Conservation (phyloP, 2,797 vertebrate genomes). For the Enteromius fasciolatus region DNA sequence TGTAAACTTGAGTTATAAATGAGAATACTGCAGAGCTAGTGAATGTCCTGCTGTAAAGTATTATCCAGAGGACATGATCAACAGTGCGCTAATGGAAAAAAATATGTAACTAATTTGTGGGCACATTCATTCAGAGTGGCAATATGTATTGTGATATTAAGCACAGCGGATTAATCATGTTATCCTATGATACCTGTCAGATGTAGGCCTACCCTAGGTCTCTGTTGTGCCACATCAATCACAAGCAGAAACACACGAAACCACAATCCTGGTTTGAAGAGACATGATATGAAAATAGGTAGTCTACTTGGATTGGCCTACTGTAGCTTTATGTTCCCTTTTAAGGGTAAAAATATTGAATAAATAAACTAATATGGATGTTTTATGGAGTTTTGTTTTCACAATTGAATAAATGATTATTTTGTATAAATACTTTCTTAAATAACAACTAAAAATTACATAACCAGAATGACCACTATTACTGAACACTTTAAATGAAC, state of each 20-base stretch:
- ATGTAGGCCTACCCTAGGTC: not conserved
- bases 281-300: not conserved
- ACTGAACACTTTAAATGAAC: not conserved
- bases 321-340: not conserved
- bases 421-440: not conserved
- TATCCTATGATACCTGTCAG: not conserved
- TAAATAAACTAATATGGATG: not conserved
- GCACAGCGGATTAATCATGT: not conserved
- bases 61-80: not conserved
- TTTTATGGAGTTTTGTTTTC: not conserved
- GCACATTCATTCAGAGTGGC: not conserved
- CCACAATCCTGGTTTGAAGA: constrained; percentile 4
- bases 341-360: not conserved
- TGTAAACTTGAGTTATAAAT: constrained; percentile 74
- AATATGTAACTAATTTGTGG: not conserved
- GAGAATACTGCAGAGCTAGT: constrained; percentile 57
- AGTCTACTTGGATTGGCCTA: not conserved
- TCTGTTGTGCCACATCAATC: not conserved
- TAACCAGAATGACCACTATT: not conserved
- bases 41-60: not conserved
- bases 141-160: not conserved
- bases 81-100: not conserved
- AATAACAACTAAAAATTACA: not conserved
- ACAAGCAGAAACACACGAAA: not conserved
- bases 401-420: not conserved